Evolutionary conservation across 2,888 invertebrate species (phyloP).

Genomic region (Fabriciana adippe): DNA sequence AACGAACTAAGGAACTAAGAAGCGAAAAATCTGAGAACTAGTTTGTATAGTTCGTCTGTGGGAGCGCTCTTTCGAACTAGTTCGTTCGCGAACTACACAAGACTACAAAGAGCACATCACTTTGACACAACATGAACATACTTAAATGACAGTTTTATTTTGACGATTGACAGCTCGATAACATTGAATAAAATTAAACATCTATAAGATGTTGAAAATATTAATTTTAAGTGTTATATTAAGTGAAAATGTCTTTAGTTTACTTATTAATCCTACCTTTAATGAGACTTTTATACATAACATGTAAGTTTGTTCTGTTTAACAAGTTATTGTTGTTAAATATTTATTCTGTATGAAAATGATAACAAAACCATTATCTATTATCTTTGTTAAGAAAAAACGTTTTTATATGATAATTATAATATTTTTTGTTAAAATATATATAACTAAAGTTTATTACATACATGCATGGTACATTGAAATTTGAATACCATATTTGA

Average conservation of each 20-base stretch:
- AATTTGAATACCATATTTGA: no score
- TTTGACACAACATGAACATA: not conserved
- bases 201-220: constrained; percentile 22
- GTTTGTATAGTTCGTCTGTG: no score
- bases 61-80: no score
- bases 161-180: constrained; percentile 8
- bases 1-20: no score
- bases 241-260: constrained; percentile 14
- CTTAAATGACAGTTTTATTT: not conserved
- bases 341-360: not conserved
- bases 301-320: constrained; percentile 51
- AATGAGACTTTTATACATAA: constrained; percentile 56
- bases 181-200: constrained; percentile 1
- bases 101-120: not conserved
- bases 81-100: no score
- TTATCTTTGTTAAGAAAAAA: no score
- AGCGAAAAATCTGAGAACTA: no score
- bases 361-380: no score
- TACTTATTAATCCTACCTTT: constrained; percentile 5
- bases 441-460: no score
- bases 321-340: not conserved
- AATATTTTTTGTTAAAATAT: no score
- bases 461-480: no score
- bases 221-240: constrained; percentile 25
- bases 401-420: no score